A percentile compares a stretch with the other conserved stretches of the same genome.
These are phyloP conservation scores for Lampropteryx suffumata DNA, from an alignment of 2,888 invertebrate species.

Conservation along the genomic window DNA sequence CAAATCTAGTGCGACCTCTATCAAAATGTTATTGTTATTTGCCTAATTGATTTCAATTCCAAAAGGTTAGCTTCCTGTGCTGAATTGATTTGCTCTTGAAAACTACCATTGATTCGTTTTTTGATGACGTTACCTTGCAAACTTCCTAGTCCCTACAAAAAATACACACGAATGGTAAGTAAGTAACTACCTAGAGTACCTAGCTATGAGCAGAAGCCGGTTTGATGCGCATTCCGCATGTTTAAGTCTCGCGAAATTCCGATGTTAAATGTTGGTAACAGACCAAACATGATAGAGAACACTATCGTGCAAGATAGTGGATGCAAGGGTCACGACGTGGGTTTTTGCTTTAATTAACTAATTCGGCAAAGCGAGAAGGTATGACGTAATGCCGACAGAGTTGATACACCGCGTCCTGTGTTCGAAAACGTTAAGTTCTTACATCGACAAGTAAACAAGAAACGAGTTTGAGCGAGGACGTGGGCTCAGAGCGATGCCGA, in stretches of 20 bases:
- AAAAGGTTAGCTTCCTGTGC: slow-evolving; percentile 43
- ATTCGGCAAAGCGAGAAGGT: slow-evolving; percentile 38
- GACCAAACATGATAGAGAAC: slow-evolving; percentile 18
- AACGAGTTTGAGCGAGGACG: slow-evolving; percentile 79
- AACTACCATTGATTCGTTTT: slow-evolving; percentile 18
- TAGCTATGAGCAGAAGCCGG: slow-evolving; percentile 26
- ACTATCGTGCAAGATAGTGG: not conserved
- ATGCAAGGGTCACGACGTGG: slow-evolving; percentile 1
- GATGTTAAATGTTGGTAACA: slow-evolving; percentile 3
- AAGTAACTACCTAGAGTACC: too few relatives aligned
- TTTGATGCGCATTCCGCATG: slow-evolving; percentile 31
- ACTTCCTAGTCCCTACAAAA: slow-evolving; percentile 51
- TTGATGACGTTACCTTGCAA: slow-evolving; percentile 39
- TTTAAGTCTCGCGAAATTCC: slow-evolving; percentile 17
- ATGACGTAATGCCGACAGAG: slow-evolving; percentile 64
- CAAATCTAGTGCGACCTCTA: slow-evolving; percentile 36
- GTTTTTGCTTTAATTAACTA: slow-evolving; percentile 30
- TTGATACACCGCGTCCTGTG: slow-evolving; percentile 63
- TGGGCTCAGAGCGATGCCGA: slow-evolving; percentile 56
- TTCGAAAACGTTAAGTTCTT: slow-evolving; percentile 67
- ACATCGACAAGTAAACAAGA: slow-evolving; percentile 75
- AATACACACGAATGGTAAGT: slow-evolving; percentile 6
- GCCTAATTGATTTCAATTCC: slow-evolving; percentile 25
- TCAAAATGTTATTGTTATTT: slow-evolving; percentile 29
- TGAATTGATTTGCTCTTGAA: slow-evolving; percentile 54